Evolutionary conservation across 2,797 vertebrate species (phyloP), one percentile per base, ranked within the genome.

Genomic region (Pangasius krempfi): DNA sequence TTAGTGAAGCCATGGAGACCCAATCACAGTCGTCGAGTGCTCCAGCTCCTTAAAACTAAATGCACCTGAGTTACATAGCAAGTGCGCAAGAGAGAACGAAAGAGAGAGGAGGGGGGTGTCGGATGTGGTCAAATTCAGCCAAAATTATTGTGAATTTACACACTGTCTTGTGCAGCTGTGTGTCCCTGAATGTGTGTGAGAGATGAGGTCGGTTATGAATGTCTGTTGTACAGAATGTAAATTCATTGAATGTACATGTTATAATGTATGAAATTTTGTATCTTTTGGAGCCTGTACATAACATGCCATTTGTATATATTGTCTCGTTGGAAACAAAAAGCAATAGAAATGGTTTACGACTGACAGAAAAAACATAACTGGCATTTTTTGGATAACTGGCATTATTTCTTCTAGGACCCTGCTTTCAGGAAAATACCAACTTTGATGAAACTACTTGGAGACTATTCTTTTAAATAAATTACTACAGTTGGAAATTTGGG

Each of bases 1-100:
- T 97, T 99, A 90, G 98, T 99, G 75, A 98, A 98, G 87, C 97
- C 94, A 44, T 99, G 99, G 99, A 98, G 96, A 92, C 95, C 97
- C 0, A 96, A 96, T 90, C 94, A 99, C 0, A 98, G 98, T 81
- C 98, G 97, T 91, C 98, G 97, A 94, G 96, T 99, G 84, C 95
- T 97, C 89, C 95, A 97, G 83, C 97, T 99, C 87, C 95, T 98
- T 92, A 98, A 96, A 92, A 97, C 95, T 93, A 96, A 97, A 92
- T 99, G 98, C 96, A 96, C 96, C 93, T 97, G 85, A 90, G 87
- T 84, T 25, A 88, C 66, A 72, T 87, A 89, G 90, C 88, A 90
- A 76, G 86, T 68, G 84, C 70, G 84, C 0, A n/a, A 79, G 79
- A 75, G 72, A 85, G 56, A 56, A 20, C 78, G 37, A 68, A n/a